These are phyloP conservation scores for Diploptera punctata DNA, from an alignment of 2,888 invertebrate species.

Conservation along the genomic window DNA sequence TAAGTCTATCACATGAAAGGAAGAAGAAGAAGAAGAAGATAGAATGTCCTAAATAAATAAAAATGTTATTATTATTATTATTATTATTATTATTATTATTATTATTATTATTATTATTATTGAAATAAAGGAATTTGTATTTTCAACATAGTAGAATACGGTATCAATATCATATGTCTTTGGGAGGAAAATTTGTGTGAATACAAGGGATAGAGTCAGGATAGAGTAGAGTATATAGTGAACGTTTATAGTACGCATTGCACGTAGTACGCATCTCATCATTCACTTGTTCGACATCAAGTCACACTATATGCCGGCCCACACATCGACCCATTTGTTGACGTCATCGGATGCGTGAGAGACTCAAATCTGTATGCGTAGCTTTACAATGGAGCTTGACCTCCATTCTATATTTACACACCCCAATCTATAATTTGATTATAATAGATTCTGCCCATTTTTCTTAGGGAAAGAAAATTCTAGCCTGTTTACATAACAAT, in stretches of 20 bases:
- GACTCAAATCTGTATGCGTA: neutral
- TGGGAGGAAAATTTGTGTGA: no score
- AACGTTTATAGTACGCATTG: neutral
- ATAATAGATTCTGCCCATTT: no score
- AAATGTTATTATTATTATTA: no score
- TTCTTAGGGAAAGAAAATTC: no score
- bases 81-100: neutral
- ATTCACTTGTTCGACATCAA: neutral
- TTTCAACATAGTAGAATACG: neutral
- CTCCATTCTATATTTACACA: no score
- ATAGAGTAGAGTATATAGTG: neutral
- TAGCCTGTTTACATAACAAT: no score
- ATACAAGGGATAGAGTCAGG: no score
- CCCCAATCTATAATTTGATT: no score
- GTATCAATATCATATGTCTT: neutral
- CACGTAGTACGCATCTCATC: conserved; percentile 1
- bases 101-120: neutral
- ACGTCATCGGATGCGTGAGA: neutral
- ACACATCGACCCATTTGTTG: conserved; percentile 7
- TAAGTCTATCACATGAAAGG: no score
- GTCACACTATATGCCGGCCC: neutral
- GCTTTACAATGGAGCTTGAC: no score
- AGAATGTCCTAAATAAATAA: no score
- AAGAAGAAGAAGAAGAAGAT: no score
- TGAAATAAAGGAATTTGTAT: neutral